Percentiles rank a stretch among this genome's conserved stretches.
phyloP scores from a whole-genome alignment of 2,888 invertebrate genomes.

The Hesperia comma region DNA sequence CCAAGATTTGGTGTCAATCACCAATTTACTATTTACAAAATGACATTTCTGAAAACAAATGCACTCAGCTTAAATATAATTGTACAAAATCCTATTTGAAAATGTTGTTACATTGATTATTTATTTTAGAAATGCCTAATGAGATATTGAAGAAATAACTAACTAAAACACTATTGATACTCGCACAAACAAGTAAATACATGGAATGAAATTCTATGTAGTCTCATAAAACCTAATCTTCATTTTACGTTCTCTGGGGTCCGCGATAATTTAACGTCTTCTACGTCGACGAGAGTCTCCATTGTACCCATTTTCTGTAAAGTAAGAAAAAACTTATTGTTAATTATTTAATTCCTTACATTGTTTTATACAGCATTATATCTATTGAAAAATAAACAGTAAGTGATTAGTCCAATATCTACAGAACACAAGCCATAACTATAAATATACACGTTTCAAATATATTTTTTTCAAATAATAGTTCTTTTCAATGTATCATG shows the following conservation, averaged over 20 bases:
- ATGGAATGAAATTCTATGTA: slow-evolving; percentile 63
- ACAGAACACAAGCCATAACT: slow-evolving; percentile 33
- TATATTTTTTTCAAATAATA: background rate
- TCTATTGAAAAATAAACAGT: slow-evolving; percentile 32
- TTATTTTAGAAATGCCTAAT: slow-evolving; percentile 32
- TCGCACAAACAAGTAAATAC: slow-evolving; percentile 40
- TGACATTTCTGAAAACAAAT: slow-evolving; percentile 13
- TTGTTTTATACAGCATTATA: slow-evolving; percentile 16
- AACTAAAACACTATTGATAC: slow-evolving; percentile 30
- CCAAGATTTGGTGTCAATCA: background rate
- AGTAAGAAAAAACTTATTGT: slow-evolving; percentile 47
- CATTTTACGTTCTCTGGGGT: slow-evolving; percentile 15
- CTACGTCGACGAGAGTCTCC: slow-evolving; percentile 79
- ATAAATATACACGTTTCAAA: slow-evolving; percentile 8
- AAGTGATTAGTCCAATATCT: slow-evolving; percentile 29
- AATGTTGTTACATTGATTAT: slow-evolving; percentile 27
- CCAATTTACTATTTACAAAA: slow-evolving; percentile 23
- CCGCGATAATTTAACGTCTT: slow-evolving; percentile 64
- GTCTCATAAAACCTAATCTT: slow-evolving; percentile 41
- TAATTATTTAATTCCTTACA: background rate
- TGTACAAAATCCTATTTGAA: slow-evolving; percentile 35
- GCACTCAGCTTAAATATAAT: slow-evolving; percentile 30
- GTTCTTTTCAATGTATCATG: slow-evolving; percentile 16
- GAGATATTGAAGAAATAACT: slow-evolving; percentile 32
- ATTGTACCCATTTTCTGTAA: slow-evolving; percentile 80